phyloP scores from a whole-genome alignment of 2,797 vertebrate species.

The Graptemys geographica region DNA sequence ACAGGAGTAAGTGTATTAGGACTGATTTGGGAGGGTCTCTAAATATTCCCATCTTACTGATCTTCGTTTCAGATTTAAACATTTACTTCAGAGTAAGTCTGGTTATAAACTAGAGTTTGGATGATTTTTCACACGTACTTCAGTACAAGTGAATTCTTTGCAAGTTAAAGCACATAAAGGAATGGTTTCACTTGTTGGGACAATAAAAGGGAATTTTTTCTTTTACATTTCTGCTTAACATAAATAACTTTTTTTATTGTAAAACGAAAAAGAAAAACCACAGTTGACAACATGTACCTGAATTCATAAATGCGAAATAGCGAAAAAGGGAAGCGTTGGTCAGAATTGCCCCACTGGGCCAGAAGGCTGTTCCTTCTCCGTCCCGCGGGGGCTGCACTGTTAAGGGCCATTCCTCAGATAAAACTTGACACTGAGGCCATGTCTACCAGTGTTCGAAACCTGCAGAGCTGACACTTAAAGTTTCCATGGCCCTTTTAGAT shows the following conservation, averaged over 20 bases:
- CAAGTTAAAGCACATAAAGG: not conserved
- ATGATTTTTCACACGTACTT: slow-evolving; percentile 23
- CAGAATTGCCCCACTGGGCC: not conserved
- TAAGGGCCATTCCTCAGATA: not conserved
- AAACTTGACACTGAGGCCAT: not conserved
- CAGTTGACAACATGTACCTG: not conserved
- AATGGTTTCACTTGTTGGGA: not conserved
- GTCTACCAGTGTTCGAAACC: not conserved
- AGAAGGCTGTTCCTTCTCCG: rapidly evolving
- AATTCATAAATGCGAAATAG: rapidly evolving
- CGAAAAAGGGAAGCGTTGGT: rapidly evolving
- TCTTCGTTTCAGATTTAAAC: slow-evolving; percentile 5
- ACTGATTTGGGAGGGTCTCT: not conserved
- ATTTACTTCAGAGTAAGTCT: not conserved
- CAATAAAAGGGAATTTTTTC: not conserved
- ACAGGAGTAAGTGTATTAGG: not conserved
- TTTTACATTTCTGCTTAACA: not conserved
- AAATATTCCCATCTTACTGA: not conserved
- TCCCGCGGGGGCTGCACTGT: not conserved
- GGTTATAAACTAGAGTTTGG: not conserved
- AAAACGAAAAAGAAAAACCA: rapidly evolving
- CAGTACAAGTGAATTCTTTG: slow-evolving; percentile 15
- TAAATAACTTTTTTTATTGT: not conserved
- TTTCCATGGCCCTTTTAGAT: not conserved
- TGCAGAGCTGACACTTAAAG: rapidly evolving